Base-by-base conservation (phyloP, 2,797 vertebrate species). In the Chelidonichthys spinosus region DNA sequence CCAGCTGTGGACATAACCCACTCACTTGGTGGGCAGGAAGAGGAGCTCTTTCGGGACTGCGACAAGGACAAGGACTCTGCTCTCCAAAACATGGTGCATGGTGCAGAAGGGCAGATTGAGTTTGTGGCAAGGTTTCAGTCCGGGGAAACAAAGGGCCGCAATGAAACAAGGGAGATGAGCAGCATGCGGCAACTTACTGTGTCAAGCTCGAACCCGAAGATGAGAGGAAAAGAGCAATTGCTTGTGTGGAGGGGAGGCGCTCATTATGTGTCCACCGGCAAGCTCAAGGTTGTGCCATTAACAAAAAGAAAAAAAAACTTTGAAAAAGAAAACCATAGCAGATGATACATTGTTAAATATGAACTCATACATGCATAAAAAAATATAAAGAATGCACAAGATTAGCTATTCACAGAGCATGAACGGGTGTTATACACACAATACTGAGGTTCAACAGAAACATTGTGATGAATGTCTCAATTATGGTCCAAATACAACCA, bases 91-190 rank as follows among this genome's bases (percentile, higher is more conserved):
- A 74, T 11, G 61, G 72, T 11, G 61, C 64, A 0, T 32, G 64
- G 64, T 71, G 76, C 47, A 73, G 15, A 69, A 84, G 78, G 67
- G 72, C 44, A 80, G 78, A 88, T 78, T 82, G 85, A 72, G 77
- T 69, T 78, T 63, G 69, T 78, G 72, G 79, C 84, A 75, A 53
- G 59, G 67, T 69, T 85, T 82, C 77, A 79, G 56, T 62, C 32
- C 13, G 63, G 61, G 67, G 58, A 39, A 71, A 74, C 69, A 81
- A 75, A 79, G 73, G 60, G 76, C 74, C 42, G 84, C 82, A 68
- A 69, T 77, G 81, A 79, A 83, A 83, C 81, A 82, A 80, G 77
- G 80, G 72, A 84, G 84, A 87, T 78, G 84, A 88, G 84, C 79
- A 72, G 61, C 77, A 75, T 85, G 81, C 82, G 55, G 77, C 63